Conservation (phyloP, 2,888 invertebrate genomes). For the Vanessa cardui region DNA sequence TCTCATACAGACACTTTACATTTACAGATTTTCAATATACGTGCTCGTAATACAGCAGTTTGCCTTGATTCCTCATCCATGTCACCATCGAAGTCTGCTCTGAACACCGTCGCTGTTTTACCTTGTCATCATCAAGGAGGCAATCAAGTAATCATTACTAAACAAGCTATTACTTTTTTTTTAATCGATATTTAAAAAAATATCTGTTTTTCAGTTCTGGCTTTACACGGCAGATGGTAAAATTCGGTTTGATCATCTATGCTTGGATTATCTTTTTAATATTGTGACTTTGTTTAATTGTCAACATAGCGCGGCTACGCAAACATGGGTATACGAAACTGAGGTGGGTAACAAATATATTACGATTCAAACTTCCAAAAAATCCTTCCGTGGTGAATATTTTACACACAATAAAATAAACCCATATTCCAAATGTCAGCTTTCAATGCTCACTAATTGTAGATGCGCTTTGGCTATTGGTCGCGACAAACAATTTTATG, state of each 20-base stretch:
- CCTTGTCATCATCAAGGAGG: slow-evolving; percentile 37
- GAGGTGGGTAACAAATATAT: slow-evolving; percentile 15
- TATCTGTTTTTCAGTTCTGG: slow-evolving; percentile 35
- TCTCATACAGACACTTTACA: background rate
- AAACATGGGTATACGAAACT: slow-evolving; percentile 35
- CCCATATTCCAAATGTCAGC: too few relatives aligned
- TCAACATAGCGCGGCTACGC: slow-evolving; percentile 18
- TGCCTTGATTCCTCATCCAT: slow-evolving; percentile 30
- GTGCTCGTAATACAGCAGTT: slow-evolving; percentile 18
- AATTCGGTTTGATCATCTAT: slow-evolving; percentile 34
- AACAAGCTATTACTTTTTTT: background rate
- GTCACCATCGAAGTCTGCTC: slow-evolving; percentile 5
- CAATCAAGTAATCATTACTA: slow-evolving; percentile 29
- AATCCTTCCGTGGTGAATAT: too few relatives aligned
- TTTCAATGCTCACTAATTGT: too few relatives aligned
- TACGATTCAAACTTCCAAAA: background rate
- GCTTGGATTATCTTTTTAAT: slow-evolving; percentile 32
- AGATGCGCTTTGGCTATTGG: too few relatives aligned
- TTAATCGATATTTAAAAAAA: background rate
- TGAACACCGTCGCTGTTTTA: slow-evolving; percentile 12
- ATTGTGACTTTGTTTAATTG: slow-evolving; percentile 29
- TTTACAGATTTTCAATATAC: slow-evolving; percentile 30
- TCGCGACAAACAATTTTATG: too few relatives aligned
- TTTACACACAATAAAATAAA: too few relatives aligned
- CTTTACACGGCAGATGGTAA: slow-evolving; percentile 34